Percentiles rank a stretch among this genome's conserved stretches.
Conservation (phyloP, 1,140 invertebrate genomes). For the Diabrotica virgifera region DNA sequence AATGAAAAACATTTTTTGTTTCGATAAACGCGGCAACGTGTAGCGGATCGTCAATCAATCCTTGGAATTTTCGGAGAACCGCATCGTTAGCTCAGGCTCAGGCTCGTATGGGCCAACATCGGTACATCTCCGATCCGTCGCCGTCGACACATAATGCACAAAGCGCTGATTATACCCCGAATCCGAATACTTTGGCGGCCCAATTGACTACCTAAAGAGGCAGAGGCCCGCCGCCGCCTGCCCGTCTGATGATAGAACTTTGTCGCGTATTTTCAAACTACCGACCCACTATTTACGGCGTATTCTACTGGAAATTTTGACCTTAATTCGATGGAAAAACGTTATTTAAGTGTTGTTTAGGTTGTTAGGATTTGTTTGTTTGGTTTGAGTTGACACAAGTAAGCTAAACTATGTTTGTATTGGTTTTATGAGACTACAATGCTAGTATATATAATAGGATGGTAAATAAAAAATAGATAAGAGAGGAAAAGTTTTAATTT, state of each 20-base stretch:
- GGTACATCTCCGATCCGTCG: constrained; percentile 3
- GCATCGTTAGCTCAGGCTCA: background rate
- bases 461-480: no score
- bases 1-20: no score
- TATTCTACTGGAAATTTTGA: constrained; percentile 9
- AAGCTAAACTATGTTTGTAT: no score
- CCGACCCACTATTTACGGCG: constrained; percentile 17
- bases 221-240: constrained; percentile 1
- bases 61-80: background rate
- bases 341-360: no score
- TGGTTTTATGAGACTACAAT: no score
- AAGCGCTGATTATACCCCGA: constrained; percentile 40
- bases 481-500: no score
- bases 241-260: constrained; percentile 20
- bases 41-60: background rate
- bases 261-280: constrained; percentile 25
- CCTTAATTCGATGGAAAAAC: constrained; percentile 13
- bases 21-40: background rate
- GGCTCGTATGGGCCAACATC: background rate
- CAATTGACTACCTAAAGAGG: constrained; percentile 39
- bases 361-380: no score
- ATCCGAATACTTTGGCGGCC: constrained; percentile 33
- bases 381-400: no score
- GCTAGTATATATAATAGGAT: no score
- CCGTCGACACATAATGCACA: constrained; percentile 37